These are phyloP conservation scores for Trachelus iudaicus DNA, from an alignment of 2,888 invertebrate species.

Conservation along the genomic window DNA sequence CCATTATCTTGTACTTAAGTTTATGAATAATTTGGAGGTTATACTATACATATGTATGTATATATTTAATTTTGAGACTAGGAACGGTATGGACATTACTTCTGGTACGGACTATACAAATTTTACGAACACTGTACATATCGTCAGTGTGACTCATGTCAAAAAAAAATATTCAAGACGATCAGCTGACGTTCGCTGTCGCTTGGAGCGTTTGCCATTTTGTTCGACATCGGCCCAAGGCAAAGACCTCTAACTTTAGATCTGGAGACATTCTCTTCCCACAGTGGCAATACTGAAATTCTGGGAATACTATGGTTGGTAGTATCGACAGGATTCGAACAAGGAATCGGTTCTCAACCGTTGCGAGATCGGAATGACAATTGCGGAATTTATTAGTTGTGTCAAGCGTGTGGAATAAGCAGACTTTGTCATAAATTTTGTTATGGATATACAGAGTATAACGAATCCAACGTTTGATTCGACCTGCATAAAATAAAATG, in stretches of 20 bases:
- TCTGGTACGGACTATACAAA: slow-evolving; percentile 57
- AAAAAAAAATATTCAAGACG: slow-evolving; percentile 45
- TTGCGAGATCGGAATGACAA: background rate
- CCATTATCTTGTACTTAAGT: background rate
- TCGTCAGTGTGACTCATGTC: slow-evolving; percentile 56
- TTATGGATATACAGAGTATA: background rate
- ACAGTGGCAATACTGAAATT: background rate
- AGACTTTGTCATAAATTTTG: background rate
- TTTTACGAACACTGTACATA: slow-evolving; percentile 40
- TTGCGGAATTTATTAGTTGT: background rate
- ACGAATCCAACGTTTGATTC: background rate
- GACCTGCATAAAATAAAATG: background rate
- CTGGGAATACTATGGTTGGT: background rate
- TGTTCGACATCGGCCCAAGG: slow-evolving; percentile 14
- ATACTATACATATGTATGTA: background rate
- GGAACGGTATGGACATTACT: slow-evolving; percentile 51
- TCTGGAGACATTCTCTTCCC: background rate
- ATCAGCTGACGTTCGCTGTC: slow-evolving; percentile 7
- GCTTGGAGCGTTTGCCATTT: slow-evolving; percentile 3
- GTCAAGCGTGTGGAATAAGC: background rate
- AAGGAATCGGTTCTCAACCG: background rate
- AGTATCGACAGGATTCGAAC: background rate
- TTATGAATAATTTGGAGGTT: background rate
- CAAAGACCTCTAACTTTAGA: background rate
- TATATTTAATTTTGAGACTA: background rate